Evolutionary conservation across 1,140 invertebrate genomes (phyloP), one percentile per base, ranked within the genome.

Genomic region (Hydropsyche tenuis): DNA sequence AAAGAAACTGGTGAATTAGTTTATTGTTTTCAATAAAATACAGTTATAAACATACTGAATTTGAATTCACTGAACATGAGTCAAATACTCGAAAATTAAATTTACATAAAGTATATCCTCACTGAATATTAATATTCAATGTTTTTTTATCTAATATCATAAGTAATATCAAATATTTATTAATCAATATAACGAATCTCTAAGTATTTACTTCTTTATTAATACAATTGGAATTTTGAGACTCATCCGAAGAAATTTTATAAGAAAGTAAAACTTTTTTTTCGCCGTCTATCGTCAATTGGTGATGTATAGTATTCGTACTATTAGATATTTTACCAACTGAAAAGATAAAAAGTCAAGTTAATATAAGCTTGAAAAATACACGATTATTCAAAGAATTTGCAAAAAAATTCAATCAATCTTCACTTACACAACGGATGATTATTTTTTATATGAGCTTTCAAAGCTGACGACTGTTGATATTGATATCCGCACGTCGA

Each of bases 401-500:
- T 20, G 12, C 1, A 56, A 9, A 22, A 56, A 4, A 56, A 18
- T 11, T 56, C 51, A 23, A 9, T 4, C 42, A 43, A 45, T n/a
- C 20, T 71, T 20, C 1, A 72, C 20, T 1, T 56, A 51, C 30
- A 25, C 9, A 7, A 27, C 11, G 63, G 3, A 25, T 75, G 76
- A 20, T 53, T 37, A 60, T 60, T 86, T 74, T 89, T 90, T 1
- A 89, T 83, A 76, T 91, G 89, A 16, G 87, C 87, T 74, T 90
- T 89, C 16, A 90, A 77, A 1, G 88, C 89, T 0, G 88, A 87
- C n/a, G 87, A 87, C 77, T 91, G 90, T 5, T 88, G 87, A 78
- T 92, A 93, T 0, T 89, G 86, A 73, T 92, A 90, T 3, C 90
- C 92, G 79, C 95, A 97, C 27, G 91, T 88, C 18, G 90, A 89